Conservation (phyloP, 2,888 invertebrate genomes). For the Perizoma flavofasciatum region DNA sequence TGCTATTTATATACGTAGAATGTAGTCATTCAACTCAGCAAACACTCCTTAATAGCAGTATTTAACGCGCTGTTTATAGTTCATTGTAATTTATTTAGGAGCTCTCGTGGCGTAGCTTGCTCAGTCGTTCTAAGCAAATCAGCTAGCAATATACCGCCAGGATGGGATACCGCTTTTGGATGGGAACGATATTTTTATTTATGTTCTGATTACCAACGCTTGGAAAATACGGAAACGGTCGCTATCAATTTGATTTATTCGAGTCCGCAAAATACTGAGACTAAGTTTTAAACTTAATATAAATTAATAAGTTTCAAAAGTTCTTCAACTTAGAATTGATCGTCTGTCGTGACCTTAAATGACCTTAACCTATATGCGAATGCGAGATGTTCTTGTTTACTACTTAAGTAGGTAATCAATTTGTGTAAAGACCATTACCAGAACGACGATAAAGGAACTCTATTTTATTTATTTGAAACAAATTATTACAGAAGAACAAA, state of each 20-base stretch:
- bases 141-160: too few species aligned
- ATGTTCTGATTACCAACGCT: slow-evolving; percentile 33
- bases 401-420: too few species aligned
- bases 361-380: slow-evolving; percentile 26
- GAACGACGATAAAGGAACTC: too few species aligned
- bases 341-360: slow-evolving; percentile 32
- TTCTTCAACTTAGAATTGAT: slow-evolving; percentile 34
- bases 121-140: too few species aligned
- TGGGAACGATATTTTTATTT: too few species aligned
- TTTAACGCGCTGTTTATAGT: slow-evolving; percentile 44
- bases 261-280: slow-evolving; percentile 44
- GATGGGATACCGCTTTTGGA: too few species aligned
- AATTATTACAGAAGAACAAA: too few species aligned
- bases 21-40: slow-evolving; percentile 32
- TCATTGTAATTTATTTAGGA: slow-evolving; percentile 55
- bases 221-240: slow-evolving; percentile 47
- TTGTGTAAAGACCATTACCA: slow-evolving; percentile 1
- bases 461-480: too few species aligned
- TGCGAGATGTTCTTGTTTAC: slow-evolving; percentile 21
- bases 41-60: slow-evolving; percentile 43
- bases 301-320: slow-evolving; percentile 40
- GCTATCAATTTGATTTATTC: slow-evolving; percentile 53
- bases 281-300: slow-evolving; percentile 42
- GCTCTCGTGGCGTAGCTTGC: slow-evolving; percentile 16
- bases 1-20: slow-evolving; percentile 25